These are phyloP conservation scores for Allygus modestus DNA, from an alignment of 2,888 invertebrate genomes.

Conservation along the genomic window DNA sequence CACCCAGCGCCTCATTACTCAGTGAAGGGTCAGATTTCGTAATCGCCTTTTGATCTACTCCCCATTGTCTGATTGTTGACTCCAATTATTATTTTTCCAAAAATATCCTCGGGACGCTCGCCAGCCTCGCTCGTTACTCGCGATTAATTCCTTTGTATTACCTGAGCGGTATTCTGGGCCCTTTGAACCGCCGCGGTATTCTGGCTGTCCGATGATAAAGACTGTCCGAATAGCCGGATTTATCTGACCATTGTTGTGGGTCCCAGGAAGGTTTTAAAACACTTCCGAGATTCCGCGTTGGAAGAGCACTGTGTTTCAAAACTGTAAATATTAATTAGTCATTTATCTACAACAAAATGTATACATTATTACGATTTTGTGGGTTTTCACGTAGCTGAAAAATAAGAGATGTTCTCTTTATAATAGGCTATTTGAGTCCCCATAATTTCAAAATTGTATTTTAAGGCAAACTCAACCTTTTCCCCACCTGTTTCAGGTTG, in stretches of 20 bases:
- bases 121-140: slow-evolving; percentile 30
- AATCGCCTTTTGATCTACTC: slow-evolving; percentile 40
- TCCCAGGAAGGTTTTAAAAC: neutral
- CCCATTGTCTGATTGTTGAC: slow-evolving; percentile 16
- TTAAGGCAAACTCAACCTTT: no score
- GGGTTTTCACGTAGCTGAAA: no score
- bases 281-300: no score
- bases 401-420: no score
- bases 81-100: slow-evolving; percentile 54
- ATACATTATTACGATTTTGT: no score
- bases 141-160: slow-evolving; percentile 56
- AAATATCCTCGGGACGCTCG: slow-evolving; percentile 4
- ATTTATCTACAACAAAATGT: no score
- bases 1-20: neutral
- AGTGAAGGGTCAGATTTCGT: neutral
- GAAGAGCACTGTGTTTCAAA: no score
- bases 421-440: no score
- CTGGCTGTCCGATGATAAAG: no score
- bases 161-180: slow-evolving; percentile 47
- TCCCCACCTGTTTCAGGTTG: no score
- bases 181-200: slow-evolving; percentile 25
- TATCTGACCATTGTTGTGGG: slow-evolving; percentile 16
- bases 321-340: no score
- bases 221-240: slow-evolving; percentile 10
- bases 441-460: no score